Base-by-base conservation (phyloP, 2,888 invertebrate genomes). In the Harpalus rubripes region DNA sequence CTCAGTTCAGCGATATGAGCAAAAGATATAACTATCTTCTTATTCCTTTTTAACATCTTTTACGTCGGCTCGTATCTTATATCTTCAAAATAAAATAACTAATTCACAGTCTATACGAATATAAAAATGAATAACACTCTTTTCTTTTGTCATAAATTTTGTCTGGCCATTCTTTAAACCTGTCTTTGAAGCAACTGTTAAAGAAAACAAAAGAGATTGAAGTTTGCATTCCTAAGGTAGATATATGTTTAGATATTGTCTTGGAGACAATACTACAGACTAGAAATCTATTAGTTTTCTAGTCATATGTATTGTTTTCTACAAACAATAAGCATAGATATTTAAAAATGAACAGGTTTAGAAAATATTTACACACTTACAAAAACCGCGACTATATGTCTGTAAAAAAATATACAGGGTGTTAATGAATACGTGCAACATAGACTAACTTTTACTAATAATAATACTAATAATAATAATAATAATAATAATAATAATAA, bases 81-180 rank as follows among this genome's bases (percentile, higher is more conserved):
- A 52, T 52, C 44, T 52, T 52, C 44, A 52, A 52, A 52, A 52
- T 12, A 52, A 52, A 52, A 52, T 52, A 52, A 52, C 44, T 52
- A 52, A 52, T 52, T 32, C 32, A 52, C 44, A 12, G 5, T 52
- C 8, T 10, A 4, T 10, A 12, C 10, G 44, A 52, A 52, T 1
- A 52, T 52, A 52, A 52, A 52, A 52, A 52, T 52, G 44, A 52
- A 52, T 52, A 52, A 52, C 32, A 32, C 44, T 52, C 44, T 52
- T 52, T 52, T 52, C 44, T 52, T 52, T 52, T 52, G 44, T 52
- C 44, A 52, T 10, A 52, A 52, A 52, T 52, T 52, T 52, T 12
- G 44, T 52, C 44, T 52, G 44, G 44, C 44, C 8, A 52, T 52
- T 52, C 44, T 52, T 12, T 52, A 52, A 52, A 52, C 44, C 44